These are phyloP conservation scores for Cosmorhoe ocellata DNA, from an alignment of 2,888 invertebrate species.

Conservation along the genomic window DNA sequence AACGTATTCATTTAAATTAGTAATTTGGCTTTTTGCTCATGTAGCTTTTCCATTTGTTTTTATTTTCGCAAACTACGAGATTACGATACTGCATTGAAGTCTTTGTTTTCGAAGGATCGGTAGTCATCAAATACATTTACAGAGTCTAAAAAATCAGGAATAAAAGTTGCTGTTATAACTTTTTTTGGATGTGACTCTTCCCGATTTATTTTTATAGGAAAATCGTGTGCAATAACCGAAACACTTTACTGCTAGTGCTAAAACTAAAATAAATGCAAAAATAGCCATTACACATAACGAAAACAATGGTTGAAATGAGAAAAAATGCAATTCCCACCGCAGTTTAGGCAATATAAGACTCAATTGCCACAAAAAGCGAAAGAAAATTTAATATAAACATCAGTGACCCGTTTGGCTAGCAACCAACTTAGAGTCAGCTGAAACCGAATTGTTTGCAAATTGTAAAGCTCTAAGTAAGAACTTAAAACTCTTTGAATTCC, in stretches of 20 bases:
- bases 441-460: constrained; percentile 32
- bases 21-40: constrained; percentile 29
- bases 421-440: constrained; percentile 29
- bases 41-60: constrained; percentile 13
- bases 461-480: constrained; percentile 31
- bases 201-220: too few relatives aligned
- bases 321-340: constrained; percentile 24
- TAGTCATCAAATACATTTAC: too few relatives aligned
- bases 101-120: too few relatives aligned
- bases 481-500: constrained; percentile 26
- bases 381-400: constrained; percentile 35
- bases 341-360: constrained; percentile 29
- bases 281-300: constrained; percentile 4
- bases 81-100: too few relatives aligned
- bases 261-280: too few relatives aligned
- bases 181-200: too few relatives aligned
- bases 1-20: constrained; percentile 40
- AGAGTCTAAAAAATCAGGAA: too few relatives aligned
- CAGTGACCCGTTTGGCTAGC: constrained; percentile 32
- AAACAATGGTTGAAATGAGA: constrained; percentile 16
- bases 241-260: too few relatives aligned
- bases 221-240: too few relatives aligned
- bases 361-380: constrained; percentile 26
- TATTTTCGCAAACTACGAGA: background rate
- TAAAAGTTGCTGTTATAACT: too few relatives aligned